Evolutionary conservation across 2,888 invertebrate species (phyloP), one percentile per base, ranked within the genome.

Genomic region (Cetonia aurata): DNA sequence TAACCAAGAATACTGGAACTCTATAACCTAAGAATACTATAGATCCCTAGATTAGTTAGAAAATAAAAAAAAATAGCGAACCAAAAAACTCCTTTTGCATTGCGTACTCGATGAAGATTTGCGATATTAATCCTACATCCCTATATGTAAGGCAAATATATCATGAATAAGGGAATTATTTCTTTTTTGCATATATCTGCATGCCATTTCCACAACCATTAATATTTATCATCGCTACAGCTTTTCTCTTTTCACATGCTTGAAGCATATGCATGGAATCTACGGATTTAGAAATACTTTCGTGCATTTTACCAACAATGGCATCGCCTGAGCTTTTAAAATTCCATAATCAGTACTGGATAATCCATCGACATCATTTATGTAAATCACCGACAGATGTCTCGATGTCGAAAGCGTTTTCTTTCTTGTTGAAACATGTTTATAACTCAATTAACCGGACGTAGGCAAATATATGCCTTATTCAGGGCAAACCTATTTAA

Each of bases 401-500:
- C 44, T 25, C 59, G 25, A 44, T 42, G 59, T 46, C 59, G 44
- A 60, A 60, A 60, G 57, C 42, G 57, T 57, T 57, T 57, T 57
- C 59, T 60, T 44, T 46, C 59, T 46, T 44, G 17, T 17, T 25
- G 46, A 25, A 12, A 31, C 44, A 60, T 60, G 44, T 60, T 60
- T 60, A 60, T 42, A 60, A 60, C 59, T 60, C 59, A 60, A 60
- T 60, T 46, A 60, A 25, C 25, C 46, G 59, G 46, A 60, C 44
- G 44, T 60, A 60, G 46, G 31, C 46, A 60, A 60, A 46, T 44
- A 46, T 44, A 60, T 60, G 42, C 59, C 46, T 60, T 60, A 60
- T 46, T 60, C 59, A 60, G 59, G 59, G 44, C 44, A 46, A 60
- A 60, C 19, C 46, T 60, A 60, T n/a, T 60, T 60, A 60, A 60